Base-by-base conservation (phyloP, 2,888 invertebrate genomes). In the Athetis lepigone region DNA sequence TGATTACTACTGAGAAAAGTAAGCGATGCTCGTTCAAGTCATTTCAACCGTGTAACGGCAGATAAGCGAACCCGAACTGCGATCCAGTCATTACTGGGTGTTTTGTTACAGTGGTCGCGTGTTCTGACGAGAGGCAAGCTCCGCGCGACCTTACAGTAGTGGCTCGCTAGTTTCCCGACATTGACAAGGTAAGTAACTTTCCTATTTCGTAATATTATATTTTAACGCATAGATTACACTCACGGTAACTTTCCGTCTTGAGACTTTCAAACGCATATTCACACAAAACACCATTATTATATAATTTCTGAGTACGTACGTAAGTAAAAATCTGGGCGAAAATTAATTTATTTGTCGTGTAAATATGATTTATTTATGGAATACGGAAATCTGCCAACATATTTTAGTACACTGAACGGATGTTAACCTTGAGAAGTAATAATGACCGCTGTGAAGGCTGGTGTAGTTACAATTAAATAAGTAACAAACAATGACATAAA, bases 111-210 rank as follows among this genome's bases (percentile, higher is more conserved):
- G 74, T 69, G 57, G 71, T 64, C 70, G 61, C 68, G 63, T 63
- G 75, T 73, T 66, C 70, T 75, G 59, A 70, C 64, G 77, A 74
- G 77, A 70, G 54, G 50, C 62, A 43, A 79, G 70, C 68, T 69
- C 61, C 55, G 71, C 62, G 64, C 77, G 75, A 77, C 79, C 76
- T 78, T 70, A 67, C 61, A 71, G 63, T 68, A 63, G 59, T 61
- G 58, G 66, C 56, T 75, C 67, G 77, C 61, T 76, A 75, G 78
- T 79, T 79, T 77, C 66, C 61, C 68, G 74, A 71, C 60, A 76
- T 73, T 71, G 63, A 71, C 76, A 33, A 33, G 33, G 33, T 33
- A 33, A 13, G 33, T 29, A 2, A 33, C 33, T 13, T 33, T 33
- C 33, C 33, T 33, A 11, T 33, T 8, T 33, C 33, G 4, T 33